These are phyloP conservation scores for Paralichthys olivaceus DNA, from an alignment of 2,113 vertebrate species.

Conservation along the genomic window DNA sequence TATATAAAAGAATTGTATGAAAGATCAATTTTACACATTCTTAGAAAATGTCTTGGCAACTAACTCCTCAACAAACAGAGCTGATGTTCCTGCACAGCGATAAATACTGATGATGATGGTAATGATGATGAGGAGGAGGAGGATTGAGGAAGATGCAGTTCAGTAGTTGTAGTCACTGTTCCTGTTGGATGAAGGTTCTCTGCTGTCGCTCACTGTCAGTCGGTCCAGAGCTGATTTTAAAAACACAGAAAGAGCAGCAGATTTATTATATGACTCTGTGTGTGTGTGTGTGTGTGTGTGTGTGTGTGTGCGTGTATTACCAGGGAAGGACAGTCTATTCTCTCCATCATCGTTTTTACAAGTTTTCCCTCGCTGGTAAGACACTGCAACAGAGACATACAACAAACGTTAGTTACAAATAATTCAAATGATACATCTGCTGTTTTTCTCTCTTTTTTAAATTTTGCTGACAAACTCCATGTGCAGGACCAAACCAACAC, in stretches of 20 bases:
- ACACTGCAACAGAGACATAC: slow-evolving; percentile 64
- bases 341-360: slow-evolving; percentile 57
- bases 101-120: slow-evolving; percentile 8
- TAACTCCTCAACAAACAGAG: not conserved
- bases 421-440: not conserved
- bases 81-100: not conserved
- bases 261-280: slow-evolving; percentile 8
- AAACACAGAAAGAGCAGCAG: slow-evolving; percentile 10
- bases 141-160: slow-evolving; percentile 11
- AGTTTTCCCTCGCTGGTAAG: slow-evolving; percentile 77
- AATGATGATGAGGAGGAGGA: slow-evolving; percentile 8
- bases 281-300: not conserved
- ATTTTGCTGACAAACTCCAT: not conserved
- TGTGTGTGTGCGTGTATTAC: slow-evolving; percentile 52
- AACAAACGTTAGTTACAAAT: not conserved
- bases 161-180: slow-evolving; percentile 76
- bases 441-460: not conserved
- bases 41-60: not conserved
- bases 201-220: slow-evolving; percentile 69
- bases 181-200: slow-evolving; percentile 80
- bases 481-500: too few relatives aligned
- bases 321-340: slow-evolving; percentile 74
- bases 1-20: not conserved
- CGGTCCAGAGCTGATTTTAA: slow-evolving; percentile 76
- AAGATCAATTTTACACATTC: not conserved